phyloP scores from a whole-genome alignment of 2,888 invertebrate species.

The Belgica antarctica region DNA sequence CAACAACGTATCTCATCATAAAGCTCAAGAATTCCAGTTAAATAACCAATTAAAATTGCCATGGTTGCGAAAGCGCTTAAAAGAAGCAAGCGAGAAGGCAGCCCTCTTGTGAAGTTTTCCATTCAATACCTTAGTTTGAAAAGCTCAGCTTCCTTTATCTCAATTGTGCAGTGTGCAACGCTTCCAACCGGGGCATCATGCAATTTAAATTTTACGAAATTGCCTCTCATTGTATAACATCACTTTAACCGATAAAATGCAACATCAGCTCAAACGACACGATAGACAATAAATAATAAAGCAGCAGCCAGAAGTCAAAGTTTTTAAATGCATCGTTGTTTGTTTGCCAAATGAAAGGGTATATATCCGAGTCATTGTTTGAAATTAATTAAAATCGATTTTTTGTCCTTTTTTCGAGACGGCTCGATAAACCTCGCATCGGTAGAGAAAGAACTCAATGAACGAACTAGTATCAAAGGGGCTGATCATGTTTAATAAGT shows the following conservation, averaged over 20 bases:
- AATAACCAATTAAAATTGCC: no score
- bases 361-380: slow-evolving; percentile 37
- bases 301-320: slow-evolving; percentile 28
- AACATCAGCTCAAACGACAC: slow-evolving; percentile 24
- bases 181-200: neutral
- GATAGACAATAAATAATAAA: slow-evolving; percentile 36
- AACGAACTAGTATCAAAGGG: no score
- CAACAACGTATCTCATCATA: no score
- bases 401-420: no score
- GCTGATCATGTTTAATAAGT: no score
- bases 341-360: neutral
- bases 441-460: no score
- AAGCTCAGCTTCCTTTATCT: slow-evolving; percentile 31
- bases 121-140: slow-evolving; percentile 22
- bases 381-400: slow-evolving; percentile 44
- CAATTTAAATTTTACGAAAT: slow-evolving; percentile 11
- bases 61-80: neutral
- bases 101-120: neutral
- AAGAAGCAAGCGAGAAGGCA: neutral
- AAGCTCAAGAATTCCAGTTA: no score
- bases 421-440: no score
- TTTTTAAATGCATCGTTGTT: slow-evolving; percentile 24
- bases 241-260: slow-evolving; percentile 13
- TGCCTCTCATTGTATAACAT: slow-evolving; percentile 15
- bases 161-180: slow-evolving; percentile 11